Evolutionary conservation across 2,888 invertebrate genomes (phyloP).

Genomic region (Conistra vaccinii): DNA sequence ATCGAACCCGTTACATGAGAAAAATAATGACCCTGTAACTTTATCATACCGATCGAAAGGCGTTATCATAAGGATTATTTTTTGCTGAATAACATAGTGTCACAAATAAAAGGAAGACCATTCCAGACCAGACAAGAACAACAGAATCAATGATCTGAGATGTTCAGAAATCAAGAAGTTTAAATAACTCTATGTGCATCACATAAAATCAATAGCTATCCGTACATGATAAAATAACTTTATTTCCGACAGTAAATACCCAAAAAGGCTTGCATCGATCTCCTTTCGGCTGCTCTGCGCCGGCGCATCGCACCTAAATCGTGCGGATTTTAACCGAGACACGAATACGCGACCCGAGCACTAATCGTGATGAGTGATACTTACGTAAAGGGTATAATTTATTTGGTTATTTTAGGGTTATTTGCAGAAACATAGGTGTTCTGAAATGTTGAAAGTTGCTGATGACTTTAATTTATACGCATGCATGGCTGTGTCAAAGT

Average conservation of each 20-base stretch:
- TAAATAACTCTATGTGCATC: no score
- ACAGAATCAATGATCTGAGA: no score
- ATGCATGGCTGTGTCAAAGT: not conserved
- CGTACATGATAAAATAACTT: not conserved
- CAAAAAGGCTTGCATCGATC: not conserved
- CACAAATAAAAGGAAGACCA: no score
- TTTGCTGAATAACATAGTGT: no score
- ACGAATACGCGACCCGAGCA: constrained; percentile 52
- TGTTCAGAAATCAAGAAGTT: not conserved
- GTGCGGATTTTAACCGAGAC: constrained; percentile 60
- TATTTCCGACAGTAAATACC: not conserved
- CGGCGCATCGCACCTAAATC: constrained; percentile 39
- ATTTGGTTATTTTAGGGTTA: not conserved
- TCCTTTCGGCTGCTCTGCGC: constrained; percentile 31
- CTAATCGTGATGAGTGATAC: constrained; percentile 23
- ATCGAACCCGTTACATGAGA: no score
- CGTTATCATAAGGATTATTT: no score
- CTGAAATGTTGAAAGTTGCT: not conserved
- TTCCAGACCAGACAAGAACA: no score
- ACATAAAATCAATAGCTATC: not conserved
- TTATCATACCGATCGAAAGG: no score
- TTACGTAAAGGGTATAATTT: constrained; percentile 13
- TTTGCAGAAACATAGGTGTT: not conserved
- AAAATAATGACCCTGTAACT: no score
- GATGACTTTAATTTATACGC: no score